Conservation (phyloP, 2,113 vertebrate species). For the Spermophilus dauricus region DNA sequence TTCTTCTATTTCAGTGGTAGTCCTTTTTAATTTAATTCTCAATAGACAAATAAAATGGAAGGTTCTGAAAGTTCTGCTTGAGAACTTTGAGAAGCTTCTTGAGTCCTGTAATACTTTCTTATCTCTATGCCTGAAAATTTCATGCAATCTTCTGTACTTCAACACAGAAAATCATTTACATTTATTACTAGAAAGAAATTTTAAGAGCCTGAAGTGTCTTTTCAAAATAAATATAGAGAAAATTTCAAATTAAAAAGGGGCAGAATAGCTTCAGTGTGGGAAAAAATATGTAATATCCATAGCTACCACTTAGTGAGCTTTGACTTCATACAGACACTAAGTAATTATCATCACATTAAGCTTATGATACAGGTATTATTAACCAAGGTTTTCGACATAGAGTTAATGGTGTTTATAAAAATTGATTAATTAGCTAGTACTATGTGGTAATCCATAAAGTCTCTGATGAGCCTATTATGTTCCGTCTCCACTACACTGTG, state of each 20-base stretch:
- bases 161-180: slow-evolving; percentile 20
- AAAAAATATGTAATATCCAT: not conserved
- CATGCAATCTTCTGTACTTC: not conserved
- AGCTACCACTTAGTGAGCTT: not conserved
- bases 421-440: not conserved
- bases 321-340: not conserved
- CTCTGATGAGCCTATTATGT: not conserved
- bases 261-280: not conserved
- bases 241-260: not conserved
- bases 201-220: not conserved
- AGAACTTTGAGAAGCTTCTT: not conserved
- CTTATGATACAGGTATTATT: not conserved
- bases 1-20: not conserved
- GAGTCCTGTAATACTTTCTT: not conserved
- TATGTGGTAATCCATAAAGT: not conserved
- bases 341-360: not conserved
- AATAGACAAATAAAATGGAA: not conserved
- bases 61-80: not conserved
- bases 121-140: slow-evolving; percentile 37
- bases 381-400: not conserved
- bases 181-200: slow-evolving; percentile 29
- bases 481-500: not conserved
- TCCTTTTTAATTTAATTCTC: not conserved
- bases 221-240: not conserved
- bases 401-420: not conserved